Evolutionary conservation across 2,888 invertebrate genomes (phyloP), one percentile per base, ranked within the genome.

Genomic region (Hyles lineata): DNA sequence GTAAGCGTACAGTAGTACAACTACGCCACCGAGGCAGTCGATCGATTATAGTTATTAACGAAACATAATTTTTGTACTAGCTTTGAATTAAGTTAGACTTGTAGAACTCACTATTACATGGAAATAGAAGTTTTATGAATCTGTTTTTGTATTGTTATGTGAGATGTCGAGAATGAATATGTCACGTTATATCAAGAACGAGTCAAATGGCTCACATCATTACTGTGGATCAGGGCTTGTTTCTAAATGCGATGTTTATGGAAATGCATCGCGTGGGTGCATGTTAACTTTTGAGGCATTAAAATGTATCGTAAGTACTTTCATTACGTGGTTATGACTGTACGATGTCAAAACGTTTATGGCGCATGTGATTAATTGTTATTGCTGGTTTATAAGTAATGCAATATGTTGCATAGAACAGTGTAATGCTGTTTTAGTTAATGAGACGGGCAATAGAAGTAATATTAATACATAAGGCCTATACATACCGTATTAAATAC

Each of bases 221-320:
- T 82, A 84, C 78, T 72, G 74, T 76, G 75, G 78, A 80, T 77
- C 79, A 77, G 78, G 75, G 76, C 82, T 81, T 79, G 83, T 83
- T 77, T 70, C 81, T 85, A 83, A 84, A 86, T 82, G 85, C 76
- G 72, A 71, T 79, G 77, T 85, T 88, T 88, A 87, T 88, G 87
- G 83, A 86, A 89, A 89, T 88, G 74, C 77, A 76, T 75, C 74
- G 72, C 70, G 74, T 73, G 29, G 58, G 52, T 78, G 72, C 76
- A 78, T 76, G 79, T 80, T 80, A 77, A 78, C 76, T 79, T 79
- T 80, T 80, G 81, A 82, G 82, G 81, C 75, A 80, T 82, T 80
- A 80, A 79, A 79, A 77, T 82, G 76, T 77, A 74, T 74, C 52
- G 70, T 76, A 79, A 79, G 77, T 76, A 74, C 74, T 74, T 74